Evolutionary conservation across 2,888 invertebrate genomes (phyloP).

Genomic region (Lypha dubia): DNA sequence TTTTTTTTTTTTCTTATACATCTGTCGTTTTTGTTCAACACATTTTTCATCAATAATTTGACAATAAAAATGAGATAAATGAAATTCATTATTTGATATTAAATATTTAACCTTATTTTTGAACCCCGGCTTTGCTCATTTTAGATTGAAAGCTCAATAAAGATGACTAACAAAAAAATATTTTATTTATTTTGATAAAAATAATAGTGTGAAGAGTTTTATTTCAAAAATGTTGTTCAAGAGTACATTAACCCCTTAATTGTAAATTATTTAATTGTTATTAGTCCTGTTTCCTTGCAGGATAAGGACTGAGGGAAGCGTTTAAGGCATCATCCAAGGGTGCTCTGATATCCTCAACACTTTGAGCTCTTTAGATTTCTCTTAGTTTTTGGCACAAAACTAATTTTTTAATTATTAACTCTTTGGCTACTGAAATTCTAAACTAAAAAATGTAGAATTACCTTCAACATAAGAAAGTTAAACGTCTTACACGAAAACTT

Average conservation of each 20-base stretch:
- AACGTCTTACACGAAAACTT: too few relatives aligned
- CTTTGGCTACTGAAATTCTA: too few relatives aligned
- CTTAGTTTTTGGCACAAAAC: too few relatives aligned
- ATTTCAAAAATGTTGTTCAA: not conserved
- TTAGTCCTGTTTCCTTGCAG: too few relatives aligned
- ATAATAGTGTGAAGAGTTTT: conserved; percentile 35
- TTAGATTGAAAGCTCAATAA: conserved; percentile 36
- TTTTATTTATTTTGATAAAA: not conserved
- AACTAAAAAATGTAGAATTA: too few relatives aligned
- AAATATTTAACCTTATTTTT: conserved; percentile 52
- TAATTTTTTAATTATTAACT: too few relatives aligned
- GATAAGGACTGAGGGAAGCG: too few relatives aligned
- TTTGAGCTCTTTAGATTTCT: too few relatives aligned
- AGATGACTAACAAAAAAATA: not conserved
- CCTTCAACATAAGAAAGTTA: too few relatives aligned
- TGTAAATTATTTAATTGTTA: too few relatives aligned
- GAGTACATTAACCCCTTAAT: not conserved
- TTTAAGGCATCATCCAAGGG: too few relatives aligned
- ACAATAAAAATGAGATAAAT: conserved; percentile 44
- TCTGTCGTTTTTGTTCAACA: conserved; percentile 28
- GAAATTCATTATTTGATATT: conserved; percentile 54
- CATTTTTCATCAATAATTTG: conserved; percentile 63
- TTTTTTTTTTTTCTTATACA: not conserved
- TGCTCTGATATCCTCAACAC: too few relatives aligned
- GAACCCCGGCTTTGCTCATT: conserved; percentile 27